Conservation (phyloP, 2,797 vertebrate species). For the Peromyscus nudipes region DNA sequence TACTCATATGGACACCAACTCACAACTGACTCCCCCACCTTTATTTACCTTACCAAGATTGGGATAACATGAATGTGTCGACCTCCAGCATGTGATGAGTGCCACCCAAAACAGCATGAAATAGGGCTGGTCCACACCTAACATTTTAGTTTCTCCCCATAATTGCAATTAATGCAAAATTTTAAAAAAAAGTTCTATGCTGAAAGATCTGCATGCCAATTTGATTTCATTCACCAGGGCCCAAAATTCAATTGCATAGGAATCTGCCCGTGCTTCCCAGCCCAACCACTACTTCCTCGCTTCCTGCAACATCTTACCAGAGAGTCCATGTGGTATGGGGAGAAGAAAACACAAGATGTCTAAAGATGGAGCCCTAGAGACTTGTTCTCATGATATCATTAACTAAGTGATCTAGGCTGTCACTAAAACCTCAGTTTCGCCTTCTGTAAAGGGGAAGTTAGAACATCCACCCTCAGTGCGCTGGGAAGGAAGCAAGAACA, state of each 20-base stretch:
- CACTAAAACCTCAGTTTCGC: background rate
- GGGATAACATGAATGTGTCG: background rate
- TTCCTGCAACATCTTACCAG: background rate
- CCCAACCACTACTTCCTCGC: background rate
- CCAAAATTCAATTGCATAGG: background rate
- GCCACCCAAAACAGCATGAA: background rate
- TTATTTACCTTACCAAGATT: background rate
- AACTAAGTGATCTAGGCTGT: background rate
- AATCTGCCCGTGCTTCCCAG: background rate
- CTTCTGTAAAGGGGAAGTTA: background rate
- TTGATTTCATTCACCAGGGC: background rate
- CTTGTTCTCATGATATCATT: background rate
- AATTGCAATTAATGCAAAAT: background rate
- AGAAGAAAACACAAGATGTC: background rate
- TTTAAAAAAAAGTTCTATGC: background rate
- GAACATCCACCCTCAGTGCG: background rate
- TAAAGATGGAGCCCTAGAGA: background rate
- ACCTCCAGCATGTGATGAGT: background rate
- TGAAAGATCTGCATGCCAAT: background rate
- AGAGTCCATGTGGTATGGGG: background rate
- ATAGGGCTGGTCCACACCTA: rapidly evolving
- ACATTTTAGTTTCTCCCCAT: background rate
- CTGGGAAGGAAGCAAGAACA: slow-evolving; percentile 5
- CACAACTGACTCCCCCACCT: background rate
- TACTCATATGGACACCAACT: background rate